These are phyloP conservation scores for Potorous gilbertii DNA, from an alignment of 2,797 vertebrate genomes.

Conservation along the genomic window DNA sequence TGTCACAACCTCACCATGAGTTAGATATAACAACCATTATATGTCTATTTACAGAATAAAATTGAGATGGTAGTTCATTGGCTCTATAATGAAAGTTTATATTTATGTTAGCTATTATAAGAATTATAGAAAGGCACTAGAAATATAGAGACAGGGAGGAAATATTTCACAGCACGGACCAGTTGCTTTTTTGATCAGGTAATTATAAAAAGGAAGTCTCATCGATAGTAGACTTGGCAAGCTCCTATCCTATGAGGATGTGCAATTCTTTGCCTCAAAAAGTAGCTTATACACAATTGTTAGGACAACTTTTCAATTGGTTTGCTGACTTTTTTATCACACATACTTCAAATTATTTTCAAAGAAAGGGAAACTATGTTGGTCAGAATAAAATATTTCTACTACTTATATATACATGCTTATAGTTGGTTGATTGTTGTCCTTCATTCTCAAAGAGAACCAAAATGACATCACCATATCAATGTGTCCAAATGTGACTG, in stretches of 20 bases:
- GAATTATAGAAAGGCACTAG: not conserved
- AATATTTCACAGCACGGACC: not conserved
- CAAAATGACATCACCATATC: too few relatives aligned
- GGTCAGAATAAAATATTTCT: not conserved
- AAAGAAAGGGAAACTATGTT: not conserved
- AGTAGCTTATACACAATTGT: not conserved
- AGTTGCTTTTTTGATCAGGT: not conserved
- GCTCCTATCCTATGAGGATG: too few relatives aligned
- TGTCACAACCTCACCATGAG: not conserved
- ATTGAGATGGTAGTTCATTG: not conserved
- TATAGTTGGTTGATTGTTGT: not conserved
- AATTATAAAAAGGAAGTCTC: not conserved
- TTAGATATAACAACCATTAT: not conserved
- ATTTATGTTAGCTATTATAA: not conserved
- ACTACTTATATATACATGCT: not conserved
- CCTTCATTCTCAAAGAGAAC: too few relatives aligned
- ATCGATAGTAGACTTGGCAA: not conserved
- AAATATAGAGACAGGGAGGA: not conserved
- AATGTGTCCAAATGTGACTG: too few relatives aligned
- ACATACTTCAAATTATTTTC: not conserved
- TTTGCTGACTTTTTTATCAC: not conserved
- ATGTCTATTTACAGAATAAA: not conserved
- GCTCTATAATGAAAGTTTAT: not conserved
- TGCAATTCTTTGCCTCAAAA: not conserved
- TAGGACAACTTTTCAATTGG: not conserved